These are phyloP conservation scores for Cricetomys ansorgei DNA, from an alignment of 2,113 vertebrate species.

Conservation along the genomic window DNA sequence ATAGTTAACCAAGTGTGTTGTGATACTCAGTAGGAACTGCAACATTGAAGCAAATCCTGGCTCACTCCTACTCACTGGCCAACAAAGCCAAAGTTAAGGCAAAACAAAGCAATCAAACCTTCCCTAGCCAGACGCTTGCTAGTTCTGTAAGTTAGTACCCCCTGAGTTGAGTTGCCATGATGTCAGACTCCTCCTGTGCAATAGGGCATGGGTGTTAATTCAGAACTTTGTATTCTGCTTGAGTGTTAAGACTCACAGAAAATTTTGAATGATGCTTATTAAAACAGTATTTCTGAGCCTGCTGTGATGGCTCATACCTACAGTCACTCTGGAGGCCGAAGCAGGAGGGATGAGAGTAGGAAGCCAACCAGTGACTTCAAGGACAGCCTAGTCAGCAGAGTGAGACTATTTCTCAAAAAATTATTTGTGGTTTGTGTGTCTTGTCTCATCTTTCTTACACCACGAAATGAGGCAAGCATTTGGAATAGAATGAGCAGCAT, in stretches of 20 bases:
- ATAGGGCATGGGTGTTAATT: neutral
- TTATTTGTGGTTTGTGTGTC: too few species aligned
- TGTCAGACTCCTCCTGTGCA: neutral
- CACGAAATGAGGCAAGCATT: neutral
- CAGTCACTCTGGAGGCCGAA: neutral
- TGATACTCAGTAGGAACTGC: neutral
- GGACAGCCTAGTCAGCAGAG: neutral
- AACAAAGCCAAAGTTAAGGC: neutral
- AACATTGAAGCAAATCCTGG: neutral
- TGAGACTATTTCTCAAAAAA: neutral
- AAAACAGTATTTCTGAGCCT: too few species aligned
- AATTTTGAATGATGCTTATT: neutral
- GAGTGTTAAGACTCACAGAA: too few species aligned
- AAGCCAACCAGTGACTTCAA: neutral
- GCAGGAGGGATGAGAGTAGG: neutral
- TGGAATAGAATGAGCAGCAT: fast-evolving
- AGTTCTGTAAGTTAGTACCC: too few species aligned
- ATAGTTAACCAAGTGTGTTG: neutral
- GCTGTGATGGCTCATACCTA: neutral
- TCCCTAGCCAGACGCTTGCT: fast-evolving
- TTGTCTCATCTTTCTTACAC: neutral
- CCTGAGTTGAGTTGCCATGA: neutral
- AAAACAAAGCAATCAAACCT: neutral
- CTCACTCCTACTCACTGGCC: fast-evolving
- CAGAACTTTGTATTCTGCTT: neutral